Evolutionary conservation across 2,888 invertebrate species (phyloP), one percentile per base, ranked within the genome.

Genomic region (Dione vanillae): DNA sequence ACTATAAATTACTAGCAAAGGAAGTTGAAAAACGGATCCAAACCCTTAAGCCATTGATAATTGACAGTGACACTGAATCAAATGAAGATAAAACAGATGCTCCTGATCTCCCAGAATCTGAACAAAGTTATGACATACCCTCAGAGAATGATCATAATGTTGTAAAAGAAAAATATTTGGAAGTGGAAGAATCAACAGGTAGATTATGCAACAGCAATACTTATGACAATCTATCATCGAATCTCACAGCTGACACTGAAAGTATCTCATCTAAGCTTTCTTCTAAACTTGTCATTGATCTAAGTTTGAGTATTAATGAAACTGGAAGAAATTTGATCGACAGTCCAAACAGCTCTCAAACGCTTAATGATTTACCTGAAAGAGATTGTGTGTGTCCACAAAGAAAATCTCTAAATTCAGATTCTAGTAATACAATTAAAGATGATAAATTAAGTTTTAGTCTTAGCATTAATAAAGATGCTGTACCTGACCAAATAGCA

Each of bases 1-100:
- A 94, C 76, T 96, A 96, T 83, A 95, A 94, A 82, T 88, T 95
- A 59, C 87, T 96, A 71, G 96, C 97, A 0, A 87, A 95, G 71
- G 94, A 95, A 80, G 90, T 95, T 7, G 96, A 96, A 82, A 93
- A 94, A 78, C 91, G 94, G 65, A 89, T 95, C 71, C 78, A 83
- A 8, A 85, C 91, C 67, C 86, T 94, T 1, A 86, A 89, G 75
- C 87, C 92, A 0, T 88, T 90, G 71, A 77, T 90, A 1, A 58
- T 74, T 35, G 84, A 85, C 3, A 83, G 77, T 74, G 87, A 88
- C 35, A 78, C 84, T 0, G 87, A 87, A 2, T 80, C 82, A 2
- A 81, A 69, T 52, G 86, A 85, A 58, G 87, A 88, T 45, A 79
- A 77, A 66, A 80, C 80, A 40, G 88, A 91, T 78, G 87, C 88